Conservation (phyloP, 2,113 vertebrate genomes). For the Heliornis fulica region DNA sequence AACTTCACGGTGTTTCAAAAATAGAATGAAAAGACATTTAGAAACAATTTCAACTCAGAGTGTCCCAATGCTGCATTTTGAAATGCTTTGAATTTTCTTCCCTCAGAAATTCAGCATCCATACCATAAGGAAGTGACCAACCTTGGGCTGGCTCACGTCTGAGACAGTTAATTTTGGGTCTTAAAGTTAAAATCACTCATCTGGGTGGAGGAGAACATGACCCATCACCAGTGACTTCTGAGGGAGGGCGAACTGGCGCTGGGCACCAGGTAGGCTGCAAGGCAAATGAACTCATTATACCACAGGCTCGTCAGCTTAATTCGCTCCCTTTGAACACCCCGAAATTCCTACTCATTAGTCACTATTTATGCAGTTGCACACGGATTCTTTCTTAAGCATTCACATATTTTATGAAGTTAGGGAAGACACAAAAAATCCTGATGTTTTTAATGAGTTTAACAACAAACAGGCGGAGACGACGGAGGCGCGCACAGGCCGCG, state of each 20-base stretch:
- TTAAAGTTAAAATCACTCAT: background rate
- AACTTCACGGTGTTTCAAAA: background rate
- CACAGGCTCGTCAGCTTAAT: background rate
- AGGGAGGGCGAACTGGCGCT: background rate
- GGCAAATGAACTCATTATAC: background rate
- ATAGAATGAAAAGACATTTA: background rate
- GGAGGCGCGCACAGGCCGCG: background rate
- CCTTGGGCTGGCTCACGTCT: background rate
- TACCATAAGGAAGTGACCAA: background rate
- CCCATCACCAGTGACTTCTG: background rate
- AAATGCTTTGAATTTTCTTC: background rate
- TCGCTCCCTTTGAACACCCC: constrained; percentile 15
- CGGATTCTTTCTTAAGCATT: constrained; percentile 18
- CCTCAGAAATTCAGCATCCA: background rate
- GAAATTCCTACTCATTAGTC: background rate
- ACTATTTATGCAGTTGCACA: background rate
- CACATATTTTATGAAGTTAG: constrained; percentile 13
- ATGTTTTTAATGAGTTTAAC: constrained; percentile 48
- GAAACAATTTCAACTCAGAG: background rate
- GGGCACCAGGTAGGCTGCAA: constrained; percentile 21
- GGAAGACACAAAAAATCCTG: background rate
- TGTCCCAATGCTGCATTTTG: background rate
- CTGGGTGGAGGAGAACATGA: background rate
- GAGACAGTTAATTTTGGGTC: background rate
- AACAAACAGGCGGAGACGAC: constrained; percentile 21